Percentiles rank a stretch among this genome's conserved stretches.
These are phyloP conservation scores for Helicoverpa armigera DNA, from an alignment of 1,140 invertebrate species.

Conservation along the genomic window DNA sequence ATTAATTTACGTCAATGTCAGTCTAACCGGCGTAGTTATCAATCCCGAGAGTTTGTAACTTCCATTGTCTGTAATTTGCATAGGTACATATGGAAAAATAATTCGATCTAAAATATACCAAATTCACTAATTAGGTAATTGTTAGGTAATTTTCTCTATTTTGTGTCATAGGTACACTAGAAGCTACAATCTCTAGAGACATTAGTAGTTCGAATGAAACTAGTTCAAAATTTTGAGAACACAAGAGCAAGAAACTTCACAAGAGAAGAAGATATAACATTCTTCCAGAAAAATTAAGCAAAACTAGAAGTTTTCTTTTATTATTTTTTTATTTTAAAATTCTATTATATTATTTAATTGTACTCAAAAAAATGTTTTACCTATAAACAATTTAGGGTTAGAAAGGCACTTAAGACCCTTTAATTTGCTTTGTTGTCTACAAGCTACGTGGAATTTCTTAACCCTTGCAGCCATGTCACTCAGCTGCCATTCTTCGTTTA, in stretches of 20 bases:
- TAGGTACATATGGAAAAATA: conserved; percentile 30
- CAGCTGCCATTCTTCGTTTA: not conserved
- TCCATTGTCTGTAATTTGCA: conserved; percentile 13
- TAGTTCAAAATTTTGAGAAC: too few species aligned
- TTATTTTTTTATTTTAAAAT: too few species aligned
- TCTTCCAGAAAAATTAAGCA: too few species aligned
- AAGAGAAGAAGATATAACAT: too few species aligned
- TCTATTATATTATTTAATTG: too few species aligned
- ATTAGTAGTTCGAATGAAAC: not conserved
- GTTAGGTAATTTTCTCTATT: not conserved
- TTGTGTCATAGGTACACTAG: not conserved
- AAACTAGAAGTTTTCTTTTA: too few species aligned
- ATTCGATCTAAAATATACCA: conserved; percentile 1
- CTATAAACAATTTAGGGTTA: too few species aligned
- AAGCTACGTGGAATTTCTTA: not conserved
- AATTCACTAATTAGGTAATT: too few species aligned
- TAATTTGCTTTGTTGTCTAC: not conserved
- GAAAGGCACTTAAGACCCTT: too few species aligned
- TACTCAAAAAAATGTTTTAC: too few species aligned
- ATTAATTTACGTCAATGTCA: conserved; percentile 20
- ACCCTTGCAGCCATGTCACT: not conserved
- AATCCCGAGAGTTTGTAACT: not conserved
- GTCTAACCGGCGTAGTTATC: not conserved
- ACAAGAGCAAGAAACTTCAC: too few species aligned
- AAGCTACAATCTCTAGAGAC: not conserved